phyloP scores from a whole-genome alignment of 2,797 vertebrate genomes.

The Helostoma temminkii region DNA sequence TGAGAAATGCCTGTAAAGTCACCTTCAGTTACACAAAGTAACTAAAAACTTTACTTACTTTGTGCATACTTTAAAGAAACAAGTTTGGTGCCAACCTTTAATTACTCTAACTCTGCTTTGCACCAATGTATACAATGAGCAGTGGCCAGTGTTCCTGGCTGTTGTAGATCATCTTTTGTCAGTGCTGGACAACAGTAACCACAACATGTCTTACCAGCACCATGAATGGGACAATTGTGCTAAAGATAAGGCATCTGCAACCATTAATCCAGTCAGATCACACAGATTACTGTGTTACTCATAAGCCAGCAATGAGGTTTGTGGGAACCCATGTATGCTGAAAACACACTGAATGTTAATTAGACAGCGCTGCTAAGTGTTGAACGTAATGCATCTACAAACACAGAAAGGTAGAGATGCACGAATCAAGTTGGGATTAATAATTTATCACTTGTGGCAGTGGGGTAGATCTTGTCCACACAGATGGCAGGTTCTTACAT shows the following conservation, averaged over 20 bases:
- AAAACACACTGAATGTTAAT: conserved; percentile 12
- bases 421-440: conserved; percentile 32
- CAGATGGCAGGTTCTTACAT: conserved; percentile 14
- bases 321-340: not conserved
- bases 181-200: conserved; percentile 70
- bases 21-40: not conserved
- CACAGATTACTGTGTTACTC: conserved; percentile 7
- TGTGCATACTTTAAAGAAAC: not conserved
- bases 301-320: conserved; percentile 14
- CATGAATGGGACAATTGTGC: conserved; percentile 33
- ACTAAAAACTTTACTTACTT: not conserved
- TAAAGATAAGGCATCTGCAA: conserved; percentile 24
- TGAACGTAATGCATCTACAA: conserved; percentile 6
- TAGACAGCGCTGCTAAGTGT: conserved; percentile 1
- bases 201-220: conserved; percentile 66
- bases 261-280: conserved; percentile 32
- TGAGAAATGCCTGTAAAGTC: too few relatives aligned
- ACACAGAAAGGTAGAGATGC: conserved; percentile 6
- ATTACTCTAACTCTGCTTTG: conserved; percentile 4
- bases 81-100: not conserved
- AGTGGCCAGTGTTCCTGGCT: conserved; percentile 20
- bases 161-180: conserved; percentile 48
- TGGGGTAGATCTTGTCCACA: conserved; percentile 23
- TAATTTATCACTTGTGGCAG: conserved; percentile 47
- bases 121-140: not conserved